These are phyloP conservation scores for Strigamia crassipes DNA, from an alignment of 2,888 invertebrate species.

Conservation along the genomic window DNA sequence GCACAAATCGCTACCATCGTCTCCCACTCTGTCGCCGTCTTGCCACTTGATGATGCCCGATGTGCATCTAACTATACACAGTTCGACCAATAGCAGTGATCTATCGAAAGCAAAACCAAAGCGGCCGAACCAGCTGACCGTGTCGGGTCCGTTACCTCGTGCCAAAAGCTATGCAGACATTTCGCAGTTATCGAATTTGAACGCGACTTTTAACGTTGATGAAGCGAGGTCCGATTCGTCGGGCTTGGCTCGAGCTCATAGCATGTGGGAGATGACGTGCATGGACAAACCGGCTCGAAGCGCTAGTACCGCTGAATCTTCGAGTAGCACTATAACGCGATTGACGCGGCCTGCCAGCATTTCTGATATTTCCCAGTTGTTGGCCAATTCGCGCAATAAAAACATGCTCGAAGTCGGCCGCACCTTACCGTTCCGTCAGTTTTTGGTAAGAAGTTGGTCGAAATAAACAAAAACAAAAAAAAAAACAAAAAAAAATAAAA, in stretches of 20 bases:
- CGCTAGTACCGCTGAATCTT: constrained; percentile 47
- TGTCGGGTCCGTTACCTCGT: constrained; percentile 20
- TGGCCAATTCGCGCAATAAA: constrained; percentile 42
- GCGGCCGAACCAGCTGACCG: neutral
- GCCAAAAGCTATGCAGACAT: constrained; percentile 50
- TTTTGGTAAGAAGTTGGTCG: constrained; percentile 51
- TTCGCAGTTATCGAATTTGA: constrained; percentile 47
- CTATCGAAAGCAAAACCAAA: neutral
- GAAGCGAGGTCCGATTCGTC: neutral
- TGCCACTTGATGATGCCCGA: neutral
- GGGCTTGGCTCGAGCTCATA: constrained; percentile 46
- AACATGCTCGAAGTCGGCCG: constrained; percentile 48
- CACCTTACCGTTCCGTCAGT: constrained; percentile 49
- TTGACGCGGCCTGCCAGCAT: constrained; percentile 47
- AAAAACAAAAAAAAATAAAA: too few relatives aligned
- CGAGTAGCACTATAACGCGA: constrained; percentile 16
- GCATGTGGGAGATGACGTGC: constrained; percentile 50
- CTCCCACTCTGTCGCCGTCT: neutral
- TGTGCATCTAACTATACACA: neutral
- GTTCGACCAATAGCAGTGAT: neutral
- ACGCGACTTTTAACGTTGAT: neutral
- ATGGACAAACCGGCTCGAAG: constrained; percentile 43
- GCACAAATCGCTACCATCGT: constrained; percentile 1
- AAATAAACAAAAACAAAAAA: too few relatives aligned
- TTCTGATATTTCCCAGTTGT: constrained; percentile 50